Conservation (phyloP, 2,113 vertebrate genomes). For the Tichodroma muraria region DNA sequence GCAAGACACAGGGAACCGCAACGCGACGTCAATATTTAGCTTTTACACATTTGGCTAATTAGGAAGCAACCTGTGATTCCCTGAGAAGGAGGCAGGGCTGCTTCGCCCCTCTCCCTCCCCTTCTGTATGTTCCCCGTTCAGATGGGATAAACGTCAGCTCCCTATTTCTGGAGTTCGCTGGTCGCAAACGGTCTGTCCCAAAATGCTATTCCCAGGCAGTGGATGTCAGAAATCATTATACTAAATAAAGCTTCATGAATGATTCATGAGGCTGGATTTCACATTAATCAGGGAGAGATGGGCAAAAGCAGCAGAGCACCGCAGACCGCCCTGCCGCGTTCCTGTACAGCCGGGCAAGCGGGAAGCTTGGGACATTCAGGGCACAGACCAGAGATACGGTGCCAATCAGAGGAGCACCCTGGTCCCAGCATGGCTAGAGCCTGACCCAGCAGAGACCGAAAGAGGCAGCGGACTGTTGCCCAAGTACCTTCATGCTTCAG, state of each 20-base stretch:
- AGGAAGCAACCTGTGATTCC: conserved; percentile 30
- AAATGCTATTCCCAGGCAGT: conserved; percentile 43
- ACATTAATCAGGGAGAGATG: conserved; percentile 12
- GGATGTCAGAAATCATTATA: conserved; percentile 56
- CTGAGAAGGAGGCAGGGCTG: neutral
- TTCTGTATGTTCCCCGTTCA: neutral
- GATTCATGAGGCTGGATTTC: conserved; percentile 29
- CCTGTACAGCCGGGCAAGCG: neutral
- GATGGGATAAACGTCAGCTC: conserved; percentile 10
- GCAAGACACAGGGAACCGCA: neutral
- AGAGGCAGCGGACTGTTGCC: neutral
- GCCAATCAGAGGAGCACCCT: neutral
- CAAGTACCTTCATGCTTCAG: conserved; percentile 15
- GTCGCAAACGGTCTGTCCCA: conserved; percentile 17
- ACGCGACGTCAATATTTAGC: conserved; percentile 39
- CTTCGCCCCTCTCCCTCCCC: neutral
- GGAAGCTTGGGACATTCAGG: neutral
- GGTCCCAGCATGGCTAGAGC: neutral
- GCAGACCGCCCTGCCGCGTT: neutral
- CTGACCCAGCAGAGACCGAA: neutral
- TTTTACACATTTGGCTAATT: conserved; percentile 52
- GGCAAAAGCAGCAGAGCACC: neutral
- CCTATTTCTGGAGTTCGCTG: conserved; percentile 30
- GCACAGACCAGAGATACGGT: neutral
- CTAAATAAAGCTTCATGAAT: conserved; percentile 53